phyloP scores from a whole-genome alignment of 2,888 invertebrate genomes.

The Sialis lutaria region DNA sequence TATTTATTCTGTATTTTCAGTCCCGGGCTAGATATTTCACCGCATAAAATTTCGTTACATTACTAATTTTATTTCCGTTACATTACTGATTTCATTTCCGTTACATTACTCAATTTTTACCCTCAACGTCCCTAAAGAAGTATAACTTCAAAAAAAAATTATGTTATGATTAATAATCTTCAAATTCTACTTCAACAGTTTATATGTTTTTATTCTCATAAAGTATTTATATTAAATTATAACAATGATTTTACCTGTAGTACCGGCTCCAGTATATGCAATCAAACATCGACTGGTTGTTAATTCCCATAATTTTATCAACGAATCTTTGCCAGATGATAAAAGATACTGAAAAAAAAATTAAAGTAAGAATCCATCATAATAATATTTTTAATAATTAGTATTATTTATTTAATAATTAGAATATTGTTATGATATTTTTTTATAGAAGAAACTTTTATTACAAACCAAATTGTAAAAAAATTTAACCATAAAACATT shows the following conservation, averaged over 20 bases:
- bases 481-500: background rate
- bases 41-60: too few relatives aligned
- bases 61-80: too few relatives aligned
- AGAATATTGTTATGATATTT: background rate
- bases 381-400: slow-evolving; percentile 1
- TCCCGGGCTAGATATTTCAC: too few relatives aligned
- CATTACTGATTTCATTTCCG: too few relatives aligned
- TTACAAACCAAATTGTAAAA: background rate
- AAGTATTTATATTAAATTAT: background rate
- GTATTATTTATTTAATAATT: slow-evolving; percentile 2
- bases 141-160: too few relatives aligned
- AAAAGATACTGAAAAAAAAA: slow-evolving; percentile 61
- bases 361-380: background rate
- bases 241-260: slow-evolving; percentile 38
- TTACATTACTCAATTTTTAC: too few relatives aligned
- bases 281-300: slow-evolving; percentile 93
- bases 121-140: too few relatives aligned
- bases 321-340: slow-evolving; percentile 90
- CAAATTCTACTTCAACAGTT: too few relatives aligned
- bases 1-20: too few relatives aligned
- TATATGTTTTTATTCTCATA: too few relatives aligned
- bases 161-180: too few relatives aligned
- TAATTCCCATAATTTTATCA: slow-evolving; percentile 96
- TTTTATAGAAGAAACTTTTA: background rate
- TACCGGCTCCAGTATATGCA: slow-evolving; percentile 90